Percentiles rank a stretch among this genome's conserved stretches.
phyloP scores from a whole-genome alignment of 1,140 invertebrate genomes.

The Dinothrombium tinctorium region DNA sequence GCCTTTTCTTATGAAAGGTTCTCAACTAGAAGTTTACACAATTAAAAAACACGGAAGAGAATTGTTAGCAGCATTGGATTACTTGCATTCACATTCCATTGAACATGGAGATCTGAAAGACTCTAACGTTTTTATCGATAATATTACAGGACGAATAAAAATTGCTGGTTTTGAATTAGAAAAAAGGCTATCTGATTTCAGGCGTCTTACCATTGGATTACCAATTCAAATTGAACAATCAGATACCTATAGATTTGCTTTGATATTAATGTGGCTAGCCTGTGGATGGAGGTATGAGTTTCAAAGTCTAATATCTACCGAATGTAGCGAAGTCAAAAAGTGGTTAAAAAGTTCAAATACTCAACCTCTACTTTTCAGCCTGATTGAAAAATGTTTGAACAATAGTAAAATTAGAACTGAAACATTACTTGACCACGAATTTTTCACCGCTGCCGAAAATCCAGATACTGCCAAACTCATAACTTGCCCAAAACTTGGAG shows the following conservation, averaged over 20 bases:
- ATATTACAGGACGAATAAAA: constrained; percentile 19
- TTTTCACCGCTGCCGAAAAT: constrained; percentile 24
- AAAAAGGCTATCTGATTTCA: constrained; percentile 31
- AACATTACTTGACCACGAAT: constrained; percentile 26
- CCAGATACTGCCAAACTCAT: background rate
- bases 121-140: constrained; percentile 36
- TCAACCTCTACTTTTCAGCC: background rate
- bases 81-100: constrained; percentile 47
- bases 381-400: background rate
- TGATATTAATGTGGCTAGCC: constrained; percentile 19
- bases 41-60: too few relatives aligned
- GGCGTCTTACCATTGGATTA: too few relatives aligned
- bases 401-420: constrained; percentile 15
- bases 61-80: constrained; percentile 37
- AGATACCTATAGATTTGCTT: constrained; percentile 39
- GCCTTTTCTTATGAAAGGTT: constrained; percentile 27
- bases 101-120: constrained; percentile 46
- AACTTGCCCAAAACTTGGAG: too few relatives aligned
- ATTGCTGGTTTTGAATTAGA: constrained; percentile 46
- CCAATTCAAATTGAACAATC: constrained; percentile 20
- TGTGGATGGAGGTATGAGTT: constrained; percentile 20
- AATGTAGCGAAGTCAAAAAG: background rate
- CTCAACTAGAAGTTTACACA: constrained; percentile 33
- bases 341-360: background rate
- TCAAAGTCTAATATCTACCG: background rate